phyloP scores from a whole-genome alignment of 2,797 vertebrate species.

The Brachymystax lenok region DNA sequence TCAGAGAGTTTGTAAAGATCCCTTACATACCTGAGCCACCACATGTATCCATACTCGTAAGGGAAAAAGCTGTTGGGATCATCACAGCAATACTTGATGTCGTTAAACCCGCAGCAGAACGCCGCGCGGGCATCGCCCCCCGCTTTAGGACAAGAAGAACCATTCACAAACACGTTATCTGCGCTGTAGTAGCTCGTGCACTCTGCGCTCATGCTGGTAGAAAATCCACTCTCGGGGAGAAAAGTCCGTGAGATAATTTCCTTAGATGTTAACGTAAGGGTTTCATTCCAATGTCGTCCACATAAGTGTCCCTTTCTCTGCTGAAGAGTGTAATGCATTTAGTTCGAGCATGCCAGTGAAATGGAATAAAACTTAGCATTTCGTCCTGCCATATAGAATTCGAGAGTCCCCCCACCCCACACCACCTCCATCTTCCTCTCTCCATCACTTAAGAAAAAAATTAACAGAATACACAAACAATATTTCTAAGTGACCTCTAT shows the following conservation, averaged over 20 bases:
- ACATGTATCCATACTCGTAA: conserved; percentile 93
- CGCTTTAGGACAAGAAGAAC: conserved; percentile 84
- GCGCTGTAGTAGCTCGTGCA: conserved; percentile 85
- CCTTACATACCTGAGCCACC: conserved; percentile 92
- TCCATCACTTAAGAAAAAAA: background rate
- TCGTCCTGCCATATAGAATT: background rate
- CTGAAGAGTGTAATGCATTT: background rate
- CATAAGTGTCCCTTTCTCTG: background rate
- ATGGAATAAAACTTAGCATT: background rate
- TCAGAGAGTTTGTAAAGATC: background rate
- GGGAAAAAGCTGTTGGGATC: conserved; percentile 93
- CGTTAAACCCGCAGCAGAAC: conserved; percentile 93
- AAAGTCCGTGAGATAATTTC: background rate
- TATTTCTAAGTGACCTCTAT: no score
- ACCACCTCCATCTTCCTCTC: conserved; percentile 2
- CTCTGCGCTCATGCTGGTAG: conserved; percentile 79
- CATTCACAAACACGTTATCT: conserved; percentile 77
- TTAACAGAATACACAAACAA: no score
- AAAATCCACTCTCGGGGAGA: background rate
- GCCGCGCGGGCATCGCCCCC: conserved; percentile 76
- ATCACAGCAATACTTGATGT: conserved; percentile 93
- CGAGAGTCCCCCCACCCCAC: background rate
- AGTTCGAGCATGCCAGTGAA: background rate
- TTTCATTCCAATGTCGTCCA: background rate
- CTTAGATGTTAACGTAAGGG: background rate